phyloP scores from a whole-genome alignment of 1,140 invertebrate species.

The Euura saliciscinereae region DNA sequence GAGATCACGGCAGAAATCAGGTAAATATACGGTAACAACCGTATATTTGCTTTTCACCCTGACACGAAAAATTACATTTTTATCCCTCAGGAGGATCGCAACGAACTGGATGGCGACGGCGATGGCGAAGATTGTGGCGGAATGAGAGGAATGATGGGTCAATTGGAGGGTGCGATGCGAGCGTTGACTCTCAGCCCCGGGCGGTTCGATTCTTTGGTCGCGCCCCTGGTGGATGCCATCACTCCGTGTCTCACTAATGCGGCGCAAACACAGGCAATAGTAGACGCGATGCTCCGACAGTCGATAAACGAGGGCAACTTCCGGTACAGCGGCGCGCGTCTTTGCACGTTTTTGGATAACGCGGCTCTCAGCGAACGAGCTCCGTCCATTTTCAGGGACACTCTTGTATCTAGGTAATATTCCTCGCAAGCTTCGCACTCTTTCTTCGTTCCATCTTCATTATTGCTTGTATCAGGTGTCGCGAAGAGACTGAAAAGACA shows the following conservation, averaged over 20 bases:
- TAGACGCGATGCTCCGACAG: constrained; percentile 67
- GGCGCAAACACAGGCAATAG: constrained; percentile 60
- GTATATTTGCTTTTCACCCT: constrained; percentile 14
- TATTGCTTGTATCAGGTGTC: constrained; percentile 38
- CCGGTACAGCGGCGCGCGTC: constrained; percentile 69
- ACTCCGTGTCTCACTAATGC: constrained; percentile 59
- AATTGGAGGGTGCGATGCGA: constrained; percentile 64
- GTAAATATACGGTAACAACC: constrained; percentile 8
- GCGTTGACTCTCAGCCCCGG: constrained; percentile 67
- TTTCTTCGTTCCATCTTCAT: not conserved
- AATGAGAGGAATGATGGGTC: constrained; percentile 45
- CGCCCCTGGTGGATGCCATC: constrained; percentile 63
- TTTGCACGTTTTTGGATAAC: constrained; percentile 66
- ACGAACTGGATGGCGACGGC: constrained; percentile 8
- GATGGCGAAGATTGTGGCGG: constrained; percentile 28
- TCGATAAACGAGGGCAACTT: constrained; percentile 70
- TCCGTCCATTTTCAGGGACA: constrained; percentile 60
- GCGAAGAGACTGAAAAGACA: constrained; percentile 43
- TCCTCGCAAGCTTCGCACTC: not conserved
- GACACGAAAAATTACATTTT: not conserved
- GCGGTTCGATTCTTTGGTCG: constrained; percentile 63
- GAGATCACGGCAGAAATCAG: constrained; percentile 36
- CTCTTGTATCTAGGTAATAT: constrained; percentile 48
- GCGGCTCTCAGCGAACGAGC: constrained; percentile 39
- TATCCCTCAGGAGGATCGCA: not conserved